Percentiles rank a stretch among this genome's conserved stretches.
Evolutionary conservation across 2,888 invertebrate genomes (phyloP).

Genomic region (Parochlus steinenii): DNA sequence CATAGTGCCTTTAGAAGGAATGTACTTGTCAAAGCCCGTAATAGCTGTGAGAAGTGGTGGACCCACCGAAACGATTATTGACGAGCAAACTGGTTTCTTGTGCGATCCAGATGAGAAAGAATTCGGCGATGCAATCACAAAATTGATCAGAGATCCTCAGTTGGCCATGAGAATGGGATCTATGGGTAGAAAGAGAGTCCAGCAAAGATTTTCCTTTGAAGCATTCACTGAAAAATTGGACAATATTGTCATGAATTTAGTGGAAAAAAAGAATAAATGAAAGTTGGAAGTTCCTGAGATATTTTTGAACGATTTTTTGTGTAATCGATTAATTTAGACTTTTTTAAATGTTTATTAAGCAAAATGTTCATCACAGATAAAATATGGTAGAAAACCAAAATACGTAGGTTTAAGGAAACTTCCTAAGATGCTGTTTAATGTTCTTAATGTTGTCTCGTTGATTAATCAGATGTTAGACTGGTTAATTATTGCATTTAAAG

Average conservation of each 20-base stretch:
- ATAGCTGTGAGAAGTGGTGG: constrained; percentile 93
- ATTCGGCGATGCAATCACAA: constrained; percentile 63
- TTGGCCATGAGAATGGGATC: constrained; percentile 51
- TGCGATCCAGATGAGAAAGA: constrained; percentile 49
- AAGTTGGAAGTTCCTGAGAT: too few species aligned
- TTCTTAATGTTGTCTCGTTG: too few species aligned
- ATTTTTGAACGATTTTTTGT: too few species aligned
- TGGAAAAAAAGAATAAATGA: background rate
- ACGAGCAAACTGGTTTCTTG: constrained; percentile 65
- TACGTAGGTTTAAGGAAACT: too few species aligned
- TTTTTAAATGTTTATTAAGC: too few species aligned
- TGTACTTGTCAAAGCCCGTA: constrained; percentile 86
- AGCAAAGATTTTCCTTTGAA: constrained; percentile 66
- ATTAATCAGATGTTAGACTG: too few species aligned
- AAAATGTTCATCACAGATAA: too few species aligned
- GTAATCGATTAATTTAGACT: too few species aligned
- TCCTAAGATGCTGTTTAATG: too few species aligned
- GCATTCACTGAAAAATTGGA: constrained; percentile 58
- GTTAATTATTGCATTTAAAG: too few species aligned
- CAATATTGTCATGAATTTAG: constrained; percentile 28
- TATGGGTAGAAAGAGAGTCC: constrained; percentile 56
- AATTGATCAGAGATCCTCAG: constrained; percentile 43
- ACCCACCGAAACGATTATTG: constrained; percentile 77
- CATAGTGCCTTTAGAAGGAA: constrained; percentile 96
- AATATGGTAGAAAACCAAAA: too few species aligned